Evolutionary conservation across 2,113 vertebrate genomes (phyloP).

Genomic region (Calypte anna): DNA sequence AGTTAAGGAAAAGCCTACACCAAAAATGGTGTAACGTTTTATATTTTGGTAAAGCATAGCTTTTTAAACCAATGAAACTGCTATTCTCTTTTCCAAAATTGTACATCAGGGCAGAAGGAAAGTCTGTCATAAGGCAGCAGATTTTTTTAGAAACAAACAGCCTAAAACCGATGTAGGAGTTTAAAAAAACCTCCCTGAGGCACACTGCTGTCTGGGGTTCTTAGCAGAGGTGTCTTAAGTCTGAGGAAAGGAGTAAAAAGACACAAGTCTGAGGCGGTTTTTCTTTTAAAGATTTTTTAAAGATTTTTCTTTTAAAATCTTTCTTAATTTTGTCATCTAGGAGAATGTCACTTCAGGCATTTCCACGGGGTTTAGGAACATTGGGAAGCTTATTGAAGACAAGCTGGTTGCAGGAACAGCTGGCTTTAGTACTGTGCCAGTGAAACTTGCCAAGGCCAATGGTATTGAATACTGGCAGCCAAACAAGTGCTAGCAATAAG

Average conservation of each 20-base stretch:
- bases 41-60: not conserved
- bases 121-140: not conserved
- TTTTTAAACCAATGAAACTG: not conserved
- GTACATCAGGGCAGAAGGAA: not conserved
- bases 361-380: not conserved
- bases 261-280: not conserved
- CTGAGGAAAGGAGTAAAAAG: not conserved
- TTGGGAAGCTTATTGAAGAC: not conserved
- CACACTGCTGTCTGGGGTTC: not conserved
- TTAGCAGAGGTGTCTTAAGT: not conserved
- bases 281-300: no score
- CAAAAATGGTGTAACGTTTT: not conserved
- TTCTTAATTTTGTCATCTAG: not conserved
- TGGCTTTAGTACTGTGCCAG: not conserved
- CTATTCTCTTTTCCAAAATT: not conserved
- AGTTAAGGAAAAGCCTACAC: not conserved
- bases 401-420: not conserved
- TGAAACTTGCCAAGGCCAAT: slow-evolving; percentile 20
- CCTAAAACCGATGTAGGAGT: not conserved
- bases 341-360: not conserved
- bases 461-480: not conserved
- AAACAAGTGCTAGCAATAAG: not conserved
- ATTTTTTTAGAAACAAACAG: not conserved
- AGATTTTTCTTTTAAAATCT: not conserved
- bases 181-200: not conserved